phyloP scores from a whole-genome alignment of 2,113 vertebrate genomes.

The Procapra przewalskii region DNA sequence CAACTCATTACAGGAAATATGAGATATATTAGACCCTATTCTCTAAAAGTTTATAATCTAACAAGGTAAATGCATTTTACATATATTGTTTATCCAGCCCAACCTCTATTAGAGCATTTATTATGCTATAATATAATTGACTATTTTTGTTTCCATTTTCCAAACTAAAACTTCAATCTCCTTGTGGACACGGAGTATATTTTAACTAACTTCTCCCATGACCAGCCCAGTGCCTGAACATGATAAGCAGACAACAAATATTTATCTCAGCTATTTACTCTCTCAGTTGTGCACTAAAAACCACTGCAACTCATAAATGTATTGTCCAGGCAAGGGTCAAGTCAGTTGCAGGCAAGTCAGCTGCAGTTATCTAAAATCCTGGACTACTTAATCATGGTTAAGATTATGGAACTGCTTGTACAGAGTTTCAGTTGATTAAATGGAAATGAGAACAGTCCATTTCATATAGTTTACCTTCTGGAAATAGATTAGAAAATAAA shows the following conservation, averaged over 20 bases:
- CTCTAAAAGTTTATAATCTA: not conserved
- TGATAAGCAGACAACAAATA: not conserved
- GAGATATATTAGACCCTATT: not conserved
- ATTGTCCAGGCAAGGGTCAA: conserved; percentile 11
- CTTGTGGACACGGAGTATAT: not conserved
- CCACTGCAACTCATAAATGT: not conserved
- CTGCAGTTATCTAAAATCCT: conserved; percentile 6
- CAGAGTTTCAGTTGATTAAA: conserved; percentile 21
- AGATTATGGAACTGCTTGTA: not conserved
- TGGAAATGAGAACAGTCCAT: not conserved
- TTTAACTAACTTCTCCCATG: not conserved
- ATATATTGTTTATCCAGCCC: not conserved
- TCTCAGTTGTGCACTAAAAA: not conserved
- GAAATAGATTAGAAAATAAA: conserved; percentile 27
- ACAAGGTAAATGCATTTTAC: not conserved
- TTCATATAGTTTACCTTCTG: conserved; percentile 4
- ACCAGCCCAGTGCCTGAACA: not conserved
- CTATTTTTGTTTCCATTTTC: conserved; percentile 1
- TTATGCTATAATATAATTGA: not conserved
- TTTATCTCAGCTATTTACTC: not conserved
- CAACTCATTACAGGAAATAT: not conserved
- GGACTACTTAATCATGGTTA: not conserved
- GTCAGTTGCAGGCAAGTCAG: not conserved
- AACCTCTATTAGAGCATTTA: not conserved
- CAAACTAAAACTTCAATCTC: not conserved